Evolutionary conservation across 2,888 invertebrate species (phyloP).

Genomic region (Carpatolechia fugitivella): DNA sequence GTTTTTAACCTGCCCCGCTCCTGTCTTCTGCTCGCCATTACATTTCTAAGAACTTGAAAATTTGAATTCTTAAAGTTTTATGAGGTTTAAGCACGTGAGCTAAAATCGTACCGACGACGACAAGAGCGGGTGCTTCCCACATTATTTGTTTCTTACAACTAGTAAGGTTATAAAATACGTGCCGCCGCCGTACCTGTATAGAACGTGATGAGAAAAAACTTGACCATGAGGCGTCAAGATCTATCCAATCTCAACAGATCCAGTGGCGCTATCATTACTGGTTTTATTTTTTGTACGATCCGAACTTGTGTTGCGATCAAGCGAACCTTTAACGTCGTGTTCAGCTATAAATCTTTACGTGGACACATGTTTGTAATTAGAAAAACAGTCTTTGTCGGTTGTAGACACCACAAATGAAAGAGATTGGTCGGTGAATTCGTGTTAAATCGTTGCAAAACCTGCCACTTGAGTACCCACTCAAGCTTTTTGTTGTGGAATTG

Average conservation of each 20-base stretch:
- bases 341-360: slow-evolving; percentile 7
- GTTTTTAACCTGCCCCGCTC: slow-evolving; percentile 13
- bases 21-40: slow-evolving; percentile 11
- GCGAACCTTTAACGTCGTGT: slow-evolving; percentile 4
- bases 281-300: slow-evolving; percentile 18
- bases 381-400: slow-evolving; percentile 2
- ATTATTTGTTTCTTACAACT: neutral
- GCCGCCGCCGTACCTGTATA: slow-evolving; percentile 11
- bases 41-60: slow-evolving; percentile 38
- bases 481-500: slow-evolving; percentile 34
- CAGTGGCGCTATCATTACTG: slow-evolving; percentile 21
- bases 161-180: slow-evolving; percentile 12
- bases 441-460: neutral
- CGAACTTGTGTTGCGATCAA: neutral
- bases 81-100: slow-evolving; percentile 42
- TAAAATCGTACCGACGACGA: slow-evolving; percentile 4
- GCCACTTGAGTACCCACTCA: neutral
- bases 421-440: neutral
- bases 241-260: slow-evolving; percentile 17
- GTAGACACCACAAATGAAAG: neutral
- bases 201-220: slow-evolving; percentile 19
- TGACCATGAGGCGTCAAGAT: slow-evolving; percentile 18
- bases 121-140: slow-evolving; percentile 14
- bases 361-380: neutral
- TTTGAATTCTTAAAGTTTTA: slow-evolving; percentile 33